A percentile compares a stretch with the other conserved stretches of the same genome.
Conservation (phyloP, 2,797 vertebrate genomes). For the Poeciliopsis presidionis region DNA sequence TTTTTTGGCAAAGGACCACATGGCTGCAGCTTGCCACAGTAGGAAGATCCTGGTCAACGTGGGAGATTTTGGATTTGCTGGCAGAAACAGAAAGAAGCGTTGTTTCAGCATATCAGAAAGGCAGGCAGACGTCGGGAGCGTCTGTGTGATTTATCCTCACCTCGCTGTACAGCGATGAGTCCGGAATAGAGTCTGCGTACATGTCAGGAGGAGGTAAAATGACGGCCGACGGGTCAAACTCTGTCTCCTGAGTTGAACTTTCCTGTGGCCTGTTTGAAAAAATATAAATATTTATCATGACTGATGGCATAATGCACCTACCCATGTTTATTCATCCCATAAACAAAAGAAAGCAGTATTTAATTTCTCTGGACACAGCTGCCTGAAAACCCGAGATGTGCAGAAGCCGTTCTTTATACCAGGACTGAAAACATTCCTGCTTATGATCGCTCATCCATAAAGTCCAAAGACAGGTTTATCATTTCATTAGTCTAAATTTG, state of each 20-base stretch:
- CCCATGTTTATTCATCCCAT: background rate
- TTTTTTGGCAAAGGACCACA: conserved; percentile 20
- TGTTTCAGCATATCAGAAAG: background rate
- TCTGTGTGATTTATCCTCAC: conserved; percentile 11
- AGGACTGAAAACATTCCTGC: background rate
- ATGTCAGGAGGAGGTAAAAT: conserved; percentile 81
- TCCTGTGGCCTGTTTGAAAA: conserved; percentile 40
- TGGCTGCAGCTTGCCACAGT: conserved; percentile 16
- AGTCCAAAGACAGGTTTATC: background rate
- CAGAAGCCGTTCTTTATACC: background rate
- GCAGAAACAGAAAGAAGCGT: conserved; percentile 15
- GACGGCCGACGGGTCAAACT: conserved; percentile 38
- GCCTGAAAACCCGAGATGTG: background rate
- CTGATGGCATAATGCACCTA: background rate
- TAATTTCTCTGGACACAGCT: background rate
- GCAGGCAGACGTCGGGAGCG: background rate
- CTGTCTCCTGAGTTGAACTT: conserved; percentile 15
- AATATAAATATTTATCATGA: conserved; percentile 3
- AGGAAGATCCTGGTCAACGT: conserved; percentile 22
- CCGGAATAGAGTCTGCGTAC: conserved; percentile 68
- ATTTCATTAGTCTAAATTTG: background rate
- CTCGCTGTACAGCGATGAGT: conserved; percentile 26
- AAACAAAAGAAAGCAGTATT: background rate
- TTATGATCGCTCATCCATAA: background rate
- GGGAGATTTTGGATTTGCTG: conserved; percentile 19